These are phyloP conservation scores for Strongylocentrotus purpuratus DNA, from an alignment of 35 echinoderm and acorn worm genomes.

Conservation along the genomic window DNA sequence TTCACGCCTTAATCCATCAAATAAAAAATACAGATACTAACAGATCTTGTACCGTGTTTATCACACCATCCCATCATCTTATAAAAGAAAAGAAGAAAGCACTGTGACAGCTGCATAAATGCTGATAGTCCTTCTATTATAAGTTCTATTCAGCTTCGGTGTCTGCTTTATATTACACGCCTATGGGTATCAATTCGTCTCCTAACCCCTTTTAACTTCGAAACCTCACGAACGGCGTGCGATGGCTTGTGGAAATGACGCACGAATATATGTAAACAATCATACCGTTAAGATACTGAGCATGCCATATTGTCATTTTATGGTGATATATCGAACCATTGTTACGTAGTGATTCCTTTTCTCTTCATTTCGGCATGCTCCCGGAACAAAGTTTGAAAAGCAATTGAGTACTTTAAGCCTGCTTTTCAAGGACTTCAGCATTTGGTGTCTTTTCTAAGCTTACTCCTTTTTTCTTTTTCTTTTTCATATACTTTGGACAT, in stretches of 20 bases:
- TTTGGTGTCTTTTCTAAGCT: background rate
- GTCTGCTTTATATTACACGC: background rate
- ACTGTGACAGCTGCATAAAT: slow-evolving; percentile 3
- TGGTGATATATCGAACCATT: background rate
- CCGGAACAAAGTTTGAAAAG: background rate
- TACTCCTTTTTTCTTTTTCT: background rate
- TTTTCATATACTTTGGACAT: background rate
- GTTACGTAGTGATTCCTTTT: background rate
- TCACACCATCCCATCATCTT: too few species aligned
- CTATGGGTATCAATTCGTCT: background rate
- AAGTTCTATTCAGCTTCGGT: background rate
- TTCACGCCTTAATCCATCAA: too few species aligned
- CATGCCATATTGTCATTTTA: background rate
- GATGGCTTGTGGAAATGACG: background rate
- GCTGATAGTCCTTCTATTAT: background rate
- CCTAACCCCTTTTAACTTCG: background rate
- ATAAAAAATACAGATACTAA: too few species aligned
- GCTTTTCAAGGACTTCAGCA: background rate
- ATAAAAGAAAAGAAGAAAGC: background rate
- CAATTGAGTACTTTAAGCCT: background rate
- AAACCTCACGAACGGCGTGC: background rate
- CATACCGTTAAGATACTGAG: background rate
- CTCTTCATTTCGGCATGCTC: background rate
- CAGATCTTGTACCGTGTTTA: too few species aligned
- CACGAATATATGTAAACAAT: background rate